Conservation (phyloP, 2,888 invertebrate species). For the Drosophila maculinotata region DNA sequence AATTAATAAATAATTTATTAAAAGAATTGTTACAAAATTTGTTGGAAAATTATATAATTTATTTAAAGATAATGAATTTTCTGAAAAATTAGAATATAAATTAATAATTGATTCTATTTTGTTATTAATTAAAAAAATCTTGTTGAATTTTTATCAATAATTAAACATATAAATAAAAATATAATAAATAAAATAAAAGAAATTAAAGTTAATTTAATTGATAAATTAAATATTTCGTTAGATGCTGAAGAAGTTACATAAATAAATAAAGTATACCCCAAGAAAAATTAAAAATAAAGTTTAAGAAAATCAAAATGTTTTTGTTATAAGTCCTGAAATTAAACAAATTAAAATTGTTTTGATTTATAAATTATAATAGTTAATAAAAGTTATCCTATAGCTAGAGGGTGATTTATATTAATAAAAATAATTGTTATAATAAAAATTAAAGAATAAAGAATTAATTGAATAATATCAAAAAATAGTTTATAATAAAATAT, state of each 20-base stretch:
- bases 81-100: slow-evolving; percentile 46
- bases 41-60: slow-evolving; percentile 87
- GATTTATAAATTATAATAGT: too few species aligned
- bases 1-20: slow-evolving; percentile 88
- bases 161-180: slow-evolving; percentile 61
- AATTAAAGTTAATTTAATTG: slow-evolving; percentile 79
- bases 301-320: slow-evolving; percentile 87
- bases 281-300: slow-evolving; percentile 88
- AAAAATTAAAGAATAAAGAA: slow-evolving; percentile 51
- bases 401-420: slow-evolving; percentile 86
- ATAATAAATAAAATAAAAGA: slow-evolving; percentile 55
- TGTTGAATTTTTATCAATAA: slow-evolving; percentile 74
- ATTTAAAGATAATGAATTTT: slow-evolving; percentile 86
- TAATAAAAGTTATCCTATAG: slow-evolving; percentile 87
- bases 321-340: slow-evolving; percentile 85
- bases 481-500: slow-evolving; percentile 89
- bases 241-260: slow-evolving; percentile 88
- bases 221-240: slow-evolving; percentile 87
- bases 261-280: slow-evolving; percentile 89
- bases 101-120: slow-evolving; percentile 82
- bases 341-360: slow-evolving; percentile 86
- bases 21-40: slow-evolving; percentile 86
- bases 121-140: slow-evolving; percentile 84
- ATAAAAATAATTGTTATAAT: slow-evolving; percentile 70
- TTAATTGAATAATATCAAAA: slow-evolving; percentile 85